Evolutionary conservation across 2,888 invertebrate species (phyloP).

Genomic region (Oligia latruncula): DNA sequence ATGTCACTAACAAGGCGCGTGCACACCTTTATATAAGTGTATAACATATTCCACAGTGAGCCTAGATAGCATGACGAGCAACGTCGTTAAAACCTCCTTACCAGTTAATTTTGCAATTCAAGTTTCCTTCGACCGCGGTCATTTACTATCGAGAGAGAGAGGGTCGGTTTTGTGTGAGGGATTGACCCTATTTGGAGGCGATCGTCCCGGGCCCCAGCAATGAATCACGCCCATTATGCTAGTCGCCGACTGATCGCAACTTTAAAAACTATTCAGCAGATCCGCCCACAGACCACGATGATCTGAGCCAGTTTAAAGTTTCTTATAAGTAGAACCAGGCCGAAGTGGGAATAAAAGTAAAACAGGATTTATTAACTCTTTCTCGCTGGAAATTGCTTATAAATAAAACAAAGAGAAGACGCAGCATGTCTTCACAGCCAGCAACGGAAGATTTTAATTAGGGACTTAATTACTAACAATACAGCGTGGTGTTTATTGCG

Average conservation of each 20-base stretch:
- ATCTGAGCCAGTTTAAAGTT: conserved; percentile 28
- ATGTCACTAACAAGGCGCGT: conserved; percentile 74
- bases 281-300: conserved; percentile 31
- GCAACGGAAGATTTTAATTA: background rate
- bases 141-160: conserved; percentile 26
- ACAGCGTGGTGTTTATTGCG: background rate
- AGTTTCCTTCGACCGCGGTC: conserved; percentile 40
- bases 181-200: conserved; percentile 68
- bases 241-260: conserved; percentile 64
- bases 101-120: conserved; percentile 39
- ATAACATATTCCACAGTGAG: conserved; percentile 53
- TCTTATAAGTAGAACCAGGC: background rate
- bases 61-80: conserved; percentile 37
- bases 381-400: background rate
- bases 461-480: background rate
- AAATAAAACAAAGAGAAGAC: background rate
- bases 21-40: conserved; percentile 72
- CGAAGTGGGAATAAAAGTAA: conserved; percentile 7
- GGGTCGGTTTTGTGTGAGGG: conserved; percentile 62
- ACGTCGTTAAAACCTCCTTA: conserved; percentile 28
- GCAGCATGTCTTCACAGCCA: background rate
- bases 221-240: conserved; percentile 71
- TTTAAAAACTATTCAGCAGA: conserved; percentile 67
- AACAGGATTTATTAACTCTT: conserved; percentile 7
- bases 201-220: conserved; percentile 58